Conservation (phyloP, 2,888 invertebrate species). For the Lissocephala sabroskyi region DNA sequence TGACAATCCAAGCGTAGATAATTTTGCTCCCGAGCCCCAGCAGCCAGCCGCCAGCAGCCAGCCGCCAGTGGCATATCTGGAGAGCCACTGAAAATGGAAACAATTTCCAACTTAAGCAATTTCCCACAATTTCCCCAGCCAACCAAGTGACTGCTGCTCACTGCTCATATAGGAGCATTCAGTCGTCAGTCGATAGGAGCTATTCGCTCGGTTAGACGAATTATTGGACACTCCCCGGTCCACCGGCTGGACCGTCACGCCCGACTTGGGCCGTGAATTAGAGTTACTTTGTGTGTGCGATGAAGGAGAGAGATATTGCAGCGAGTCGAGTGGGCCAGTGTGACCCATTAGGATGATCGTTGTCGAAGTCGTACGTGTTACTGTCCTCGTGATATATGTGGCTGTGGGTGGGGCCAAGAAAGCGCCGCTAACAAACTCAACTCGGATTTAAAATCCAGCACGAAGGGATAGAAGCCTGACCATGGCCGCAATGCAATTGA, state of each 20-base stretch:
- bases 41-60: too few relatives aligned
- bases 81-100: conserved; percentile 42
- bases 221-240: conserved; percentile 32
- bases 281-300: not conserved
- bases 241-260: not conserved
- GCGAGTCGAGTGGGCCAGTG: conserved; percentile 25
- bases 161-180: conserved; percentile 35
- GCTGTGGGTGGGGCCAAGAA: conserved; percentile 41
- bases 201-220: conserved; percentile 20
- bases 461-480: too few relatives aligned
- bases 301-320: not conserved
- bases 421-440: conserved; percentile 52
- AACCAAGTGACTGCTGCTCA: conserved; percentile 26
- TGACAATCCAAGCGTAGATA: conserved; percentile 64
- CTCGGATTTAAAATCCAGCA: too few relatives aligned
- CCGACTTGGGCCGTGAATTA: conserved; percentile 18
- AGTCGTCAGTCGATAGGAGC: conserved; percentile 13
- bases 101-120: conserved; percentile 61
- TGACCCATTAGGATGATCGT: conserved; percentile 63
- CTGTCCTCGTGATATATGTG: conserved; percentile 50
- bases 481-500: conserved; percentile 56
- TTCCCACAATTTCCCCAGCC: conserved; percentile 59
- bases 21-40: conserved; percentile 37
- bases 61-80: not conserved
- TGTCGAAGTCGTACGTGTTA: conserved; percentile 59